Evolutionary conservation across 2,797 vertebrate species (phyloP).

Genomic region (Molossus alvarezi): DNA sequence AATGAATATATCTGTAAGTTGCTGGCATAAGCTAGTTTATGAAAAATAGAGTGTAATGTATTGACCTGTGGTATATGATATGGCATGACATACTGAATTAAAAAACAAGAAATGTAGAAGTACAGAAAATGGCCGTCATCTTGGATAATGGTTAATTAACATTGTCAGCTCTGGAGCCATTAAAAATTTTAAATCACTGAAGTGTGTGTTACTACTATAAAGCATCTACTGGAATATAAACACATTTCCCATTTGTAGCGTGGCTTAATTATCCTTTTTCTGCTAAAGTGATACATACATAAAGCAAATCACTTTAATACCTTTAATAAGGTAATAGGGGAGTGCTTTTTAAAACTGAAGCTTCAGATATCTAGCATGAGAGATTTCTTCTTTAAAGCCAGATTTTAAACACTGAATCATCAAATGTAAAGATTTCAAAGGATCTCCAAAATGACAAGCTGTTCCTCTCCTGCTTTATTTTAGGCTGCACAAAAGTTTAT

Average conservation of each 20-base stretch:
- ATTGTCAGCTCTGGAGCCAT: constrained; percentile 9
- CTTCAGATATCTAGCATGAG: constrained; percentile 72
- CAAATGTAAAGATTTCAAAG: constrained; percentile 80
- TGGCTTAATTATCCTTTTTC: constrained; percentile 40
- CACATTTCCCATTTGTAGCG: background rate
- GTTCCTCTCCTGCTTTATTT: constrained; percentile 86
- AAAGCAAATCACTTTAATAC: constrained; percentile 62
- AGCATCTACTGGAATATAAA: constrained; percentile 68
- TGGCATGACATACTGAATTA: background rate
- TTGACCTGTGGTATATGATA: background rate
- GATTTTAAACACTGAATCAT: constrained; percentile 72
- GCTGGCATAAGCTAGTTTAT: constrained; percentile 33
- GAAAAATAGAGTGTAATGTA: background rate
- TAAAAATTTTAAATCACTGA: constrained; percentile 17
- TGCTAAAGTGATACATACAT: constrained; percentile 30
- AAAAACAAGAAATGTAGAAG: background rate
- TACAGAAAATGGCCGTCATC: background rate
- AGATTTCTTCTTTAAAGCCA: constrained; percentile 74
- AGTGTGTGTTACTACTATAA: background rate
- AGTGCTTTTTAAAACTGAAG: constrained; percentile 60
- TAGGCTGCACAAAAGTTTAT: constrained; percentile 99
- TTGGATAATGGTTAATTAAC: constrained; percentile 65
- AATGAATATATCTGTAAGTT: background rate
- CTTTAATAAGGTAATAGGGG: constrained; percentile 66
- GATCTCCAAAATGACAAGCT: constrained; percentile 70